A percentile compares a stretch with the other conserved stretches of the same genome.
Evolutionary conservation across 2,797 vertebrate species (phyloP).

Genomic region (Sitta carolinensis): DNA sequence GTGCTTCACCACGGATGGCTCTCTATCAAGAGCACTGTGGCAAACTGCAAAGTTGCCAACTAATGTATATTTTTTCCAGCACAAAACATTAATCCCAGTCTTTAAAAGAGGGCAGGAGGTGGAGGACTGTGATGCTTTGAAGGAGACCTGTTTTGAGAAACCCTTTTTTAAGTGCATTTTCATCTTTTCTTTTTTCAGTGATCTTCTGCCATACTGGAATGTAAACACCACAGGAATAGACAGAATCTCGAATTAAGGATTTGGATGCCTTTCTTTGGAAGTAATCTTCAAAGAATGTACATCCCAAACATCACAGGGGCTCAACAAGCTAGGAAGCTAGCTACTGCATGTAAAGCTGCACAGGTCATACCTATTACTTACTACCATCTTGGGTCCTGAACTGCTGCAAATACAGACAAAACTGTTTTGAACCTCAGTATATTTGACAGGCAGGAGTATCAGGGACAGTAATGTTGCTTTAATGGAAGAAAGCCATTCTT

Average conservation of each 20-base stretch:
- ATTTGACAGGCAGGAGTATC: conserved; percentile 47
- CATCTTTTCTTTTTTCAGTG: conserved; percentile 66
- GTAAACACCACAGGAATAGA: conserved; percentile 80
- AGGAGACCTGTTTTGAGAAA: conserved; percentile 62
- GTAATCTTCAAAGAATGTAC: conserved; percentile 81
- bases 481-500: conserved; percentile 44
- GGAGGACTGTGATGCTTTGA: conserved; percentile 59
- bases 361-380: conserved; percentile 68
- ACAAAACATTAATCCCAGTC: conserved; percentile 44
- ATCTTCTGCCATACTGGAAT: conserved; percentile 77
- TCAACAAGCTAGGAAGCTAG: conserved; percentile 66
- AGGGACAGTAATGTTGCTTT: conserved; percentile 35
- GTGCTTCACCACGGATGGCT: background rate
- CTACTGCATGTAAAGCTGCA: conserved; percentile 64
- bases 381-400: conserved; percentile 56
- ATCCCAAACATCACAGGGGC: conserved; percentile 75
- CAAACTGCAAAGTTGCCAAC: conserved; percentile 6
- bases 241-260: conserved; percentile 80
- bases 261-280: conserved; percentile 79
- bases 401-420: conserved; percentile 42
- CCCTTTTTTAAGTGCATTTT: conserved; percentile 70
- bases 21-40: background rate
- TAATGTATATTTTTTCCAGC: conserved; percentile 6
- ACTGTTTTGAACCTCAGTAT: background rate
- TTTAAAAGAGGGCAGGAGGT: conserved; percentile 42